Evolutionary conservation across 2,797 vertebrate species (phyloP).

Genomic region (Bradypodion ventrale): DNA sequence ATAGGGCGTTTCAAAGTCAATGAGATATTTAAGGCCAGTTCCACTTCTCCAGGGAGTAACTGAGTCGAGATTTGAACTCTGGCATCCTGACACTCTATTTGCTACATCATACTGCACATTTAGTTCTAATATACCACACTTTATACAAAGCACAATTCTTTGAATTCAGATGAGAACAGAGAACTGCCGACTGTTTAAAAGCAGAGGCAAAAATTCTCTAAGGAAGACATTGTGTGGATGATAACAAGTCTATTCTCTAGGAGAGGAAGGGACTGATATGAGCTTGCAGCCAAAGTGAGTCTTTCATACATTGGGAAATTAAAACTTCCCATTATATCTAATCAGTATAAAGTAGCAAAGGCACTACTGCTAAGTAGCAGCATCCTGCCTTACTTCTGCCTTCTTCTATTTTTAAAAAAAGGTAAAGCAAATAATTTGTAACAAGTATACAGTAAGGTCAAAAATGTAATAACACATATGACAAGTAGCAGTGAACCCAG

Average conservation of each 20-base stretch:
- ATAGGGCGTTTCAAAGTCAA: too few species aligned
- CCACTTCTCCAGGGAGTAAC: too few species aligned
- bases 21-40: too few species aligned
- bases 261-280: neutral
- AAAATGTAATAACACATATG: neutral
- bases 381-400: neutral
- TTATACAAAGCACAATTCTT: neutral
- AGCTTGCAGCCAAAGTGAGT: neutral
- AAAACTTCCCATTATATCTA: neutral
- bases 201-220: neutral
- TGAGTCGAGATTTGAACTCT: too few species aligned
- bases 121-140: neutral
- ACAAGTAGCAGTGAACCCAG: neutral
- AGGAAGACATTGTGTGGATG: too few species aligned
- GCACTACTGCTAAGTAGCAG: neutral
- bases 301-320: neutral
- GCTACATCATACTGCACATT: too few species aligned
- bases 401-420: neutral
- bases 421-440: neutral
- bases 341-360: too few species aligned
- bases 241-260: neutral
- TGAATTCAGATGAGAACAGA: neutral
- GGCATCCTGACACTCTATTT: too few species aligned
- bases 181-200: neutral
- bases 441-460: neutral